phyloP scores from a whole-genome alignment of 2,888 invertebrate genomes.

The Nomada hirtipes region DNA sequence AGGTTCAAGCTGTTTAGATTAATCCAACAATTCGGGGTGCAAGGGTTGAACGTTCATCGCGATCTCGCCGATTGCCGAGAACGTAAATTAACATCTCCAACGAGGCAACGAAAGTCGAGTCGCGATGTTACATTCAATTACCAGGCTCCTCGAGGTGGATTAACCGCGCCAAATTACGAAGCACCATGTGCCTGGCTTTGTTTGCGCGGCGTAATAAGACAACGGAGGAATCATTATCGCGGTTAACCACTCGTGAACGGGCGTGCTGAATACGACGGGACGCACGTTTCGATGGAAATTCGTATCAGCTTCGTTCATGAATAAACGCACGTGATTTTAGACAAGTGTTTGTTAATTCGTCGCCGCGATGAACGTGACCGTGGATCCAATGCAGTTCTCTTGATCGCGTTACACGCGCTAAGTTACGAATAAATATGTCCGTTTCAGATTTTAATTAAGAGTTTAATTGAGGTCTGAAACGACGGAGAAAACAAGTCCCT shows the following conservation, averaged over 20 bases:
- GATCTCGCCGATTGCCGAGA: not conserved
- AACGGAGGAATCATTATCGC: constrained; percentile 28
- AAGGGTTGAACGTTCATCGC: too few relatives aligned
- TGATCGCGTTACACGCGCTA: too few relatives aligned
- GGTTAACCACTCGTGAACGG: constrained; percentile 24
- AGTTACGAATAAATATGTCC: too few relatives aligned
- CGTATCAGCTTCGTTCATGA: not conserved
- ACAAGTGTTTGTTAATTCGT: too few relatives aligned
- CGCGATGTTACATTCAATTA: constrained; percentile 34
- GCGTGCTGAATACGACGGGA: not conserved
- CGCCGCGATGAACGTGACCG: too few relatives aligned
- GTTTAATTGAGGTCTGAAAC: not conserved
- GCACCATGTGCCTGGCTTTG: not conserved
- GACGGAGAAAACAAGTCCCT: not conserved
- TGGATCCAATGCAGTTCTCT: too few relatives aligned
- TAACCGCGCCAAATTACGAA: constrained; percentile 29
- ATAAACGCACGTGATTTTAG: not conserved
- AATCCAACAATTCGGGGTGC: not conserved
- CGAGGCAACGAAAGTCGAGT: constrained; percentile 3
- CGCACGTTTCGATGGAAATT: not conserved
- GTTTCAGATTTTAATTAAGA: too few relatives aligned
- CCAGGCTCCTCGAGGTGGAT: not conserved
- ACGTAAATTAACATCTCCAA: constrained; percentile 4
- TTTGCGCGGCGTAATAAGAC: constrained; percentile 21
- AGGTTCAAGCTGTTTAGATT: not conserved